These are phyloP conservation scores for Caenorhabditis sinica DNA, from an alignment of 2,888 invertebrate species.

Conservation along the genomic window DNA sequence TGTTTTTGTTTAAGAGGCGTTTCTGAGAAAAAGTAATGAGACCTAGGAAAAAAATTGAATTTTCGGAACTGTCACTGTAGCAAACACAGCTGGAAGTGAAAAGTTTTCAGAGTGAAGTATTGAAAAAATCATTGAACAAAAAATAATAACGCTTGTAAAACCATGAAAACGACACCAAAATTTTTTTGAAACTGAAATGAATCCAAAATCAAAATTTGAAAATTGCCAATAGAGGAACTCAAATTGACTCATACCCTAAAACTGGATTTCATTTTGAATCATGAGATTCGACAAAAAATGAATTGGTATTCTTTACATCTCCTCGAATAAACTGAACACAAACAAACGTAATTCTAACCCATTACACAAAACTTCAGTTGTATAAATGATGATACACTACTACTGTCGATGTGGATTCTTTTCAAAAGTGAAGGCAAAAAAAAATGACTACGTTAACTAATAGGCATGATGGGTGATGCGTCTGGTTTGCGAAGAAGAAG, in stretches of 20 bases:
- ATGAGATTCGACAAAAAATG: neutral
- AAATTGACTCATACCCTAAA: neutral
- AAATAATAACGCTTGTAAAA: no score
- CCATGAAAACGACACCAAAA: no score
- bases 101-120: no score
- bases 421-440: slow-evolving; percentile 1
- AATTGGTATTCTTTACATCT: neutral
- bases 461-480: slow-evolving; percentile 16
- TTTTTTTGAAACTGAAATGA: no score
- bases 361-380: slow-evolving; percentile 13
- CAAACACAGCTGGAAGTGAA: no score
- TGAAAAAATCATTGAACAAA: no score
- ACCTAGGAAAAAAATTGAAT: no score
- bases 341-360: slow-evolving; percentile 7
- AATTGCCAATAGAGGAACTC: neutral
- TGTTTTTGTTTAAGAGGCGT: no score
- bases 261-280: neutral
- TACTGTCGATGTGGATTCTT: no score
- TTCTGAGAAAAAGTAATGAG: no score
- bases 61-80: no score
- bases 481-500: slow-evolving; percentile 9
- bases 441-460: slow-evolving; percentile 30
- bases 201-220: no score
- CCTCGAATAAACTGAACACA: neutral
- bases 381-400: slow-evolving; percentile 40